A percentile compares a stretch with the other conserved stretches of the same genome.
Conservation (phyloP, 2,113 vertebrate genomes). For the Ramphastos sulfuratus region DNA sequence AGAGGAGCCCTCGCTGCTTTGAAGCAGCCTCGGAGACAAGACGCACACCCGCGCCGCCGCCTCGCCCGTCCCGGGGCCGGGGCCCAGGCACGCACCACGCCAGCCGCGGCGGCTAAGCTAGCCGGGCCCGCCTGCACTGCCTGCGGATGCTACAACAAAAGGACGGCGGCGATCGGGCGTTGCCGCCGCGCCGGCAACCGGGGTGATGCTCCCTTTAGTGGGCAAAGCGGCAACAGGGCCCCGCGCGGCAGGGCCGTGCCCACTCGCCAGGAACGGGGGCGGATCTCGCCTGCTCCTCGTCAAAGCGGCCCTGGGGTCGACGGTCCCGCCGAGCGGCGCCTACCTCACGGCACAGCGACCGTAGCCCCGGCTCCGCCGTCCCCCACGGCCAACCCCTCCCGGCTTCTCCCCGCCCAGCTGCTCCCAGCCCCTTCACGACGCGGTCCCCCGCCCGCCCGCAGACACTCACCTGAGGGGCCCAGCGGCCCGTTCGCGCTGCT, state of each 20-base stretch:
- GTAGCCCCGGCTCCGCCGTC: neutral
- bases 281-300: neutral
- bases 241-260: neutral
- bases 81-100: neutral
- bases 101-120: neutral
- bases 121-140: no score
- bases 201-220: neutral
- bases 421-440: neutral
- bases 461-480: neutral
- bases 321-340: neutral
- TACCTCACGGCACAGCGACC: neutral
- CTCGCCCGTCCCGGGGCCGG: neutral
- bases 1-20: neutral
- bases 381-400: neutral
- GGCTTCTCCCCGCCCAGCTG: neutral
- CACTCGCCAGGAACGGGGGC: neutral
- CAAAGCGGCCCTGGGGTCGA: neutral
- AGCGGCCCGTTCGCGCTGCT: neutral
- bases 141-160: neutral
- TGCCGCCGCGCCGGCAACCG: neutral
- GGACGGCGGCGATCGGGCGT: neutral
- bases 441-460: neutral
- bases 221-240: neutral
- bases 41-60: neutral
- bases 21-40: neutral